Conservation (phyloP, 2,888 invertebrate species). For the Cryptosula pallasiana region DNA sequence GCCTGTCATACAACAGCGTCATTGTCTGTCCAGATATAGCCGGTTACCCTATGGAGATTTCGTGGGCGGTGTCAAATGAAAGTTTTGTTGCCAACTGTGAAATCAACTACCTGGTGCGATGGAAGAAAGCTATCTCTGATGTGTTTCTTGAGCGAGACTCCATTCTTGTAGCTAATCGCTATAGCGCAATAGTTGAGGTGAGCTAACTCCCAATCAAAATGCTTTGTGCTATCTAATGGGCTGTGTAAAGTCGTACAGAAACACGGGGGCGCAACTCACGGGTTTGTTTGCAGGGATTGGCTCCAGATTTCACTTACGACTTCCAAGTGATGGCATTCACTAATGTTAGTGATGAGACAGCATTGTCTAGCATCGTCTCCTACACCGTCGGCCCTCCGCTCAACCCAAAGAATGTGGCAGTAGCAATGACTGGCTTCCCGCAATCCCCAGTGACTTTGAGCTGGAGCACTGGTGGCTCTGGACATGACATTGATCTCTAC, state of each 20-base stretch:
- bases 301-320: neutral
- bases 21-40: too few species aligned
- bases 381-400: neutral
- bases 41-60: neutral
- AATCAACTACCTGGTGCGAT: slow-evolving; percentile 7
- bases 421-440: neutral
- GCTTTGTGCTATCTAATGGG: too few species aligned
- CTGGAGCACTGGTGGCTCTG: neutral
- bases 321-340: slow-evolving; percentile 14
- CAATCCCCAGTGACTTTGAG: neutral
- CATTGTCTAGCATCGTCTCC: neutral
- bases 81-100: slow-evolving; percentile 11
- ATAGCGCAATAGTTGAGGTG: neutral
- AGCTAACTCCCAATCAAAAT: too few species aligned
- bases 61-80: neutral
- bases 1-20: too few species aligned
- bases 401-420: neutral
- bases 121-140: neutral
- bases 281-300: neutral
- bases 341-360: neutral
- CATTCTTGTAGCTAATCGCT: neutral
- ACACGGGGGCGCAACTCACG: neutral
- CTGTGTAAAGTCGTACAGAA: too few species aligned
- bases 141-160: neutral
- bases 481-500: neutral